These are phyloP conservation scores for Actinemys pallida DNA, from an alignment of 2,113 vertebrate genomes.

Conservation along the genomic window DNA sequence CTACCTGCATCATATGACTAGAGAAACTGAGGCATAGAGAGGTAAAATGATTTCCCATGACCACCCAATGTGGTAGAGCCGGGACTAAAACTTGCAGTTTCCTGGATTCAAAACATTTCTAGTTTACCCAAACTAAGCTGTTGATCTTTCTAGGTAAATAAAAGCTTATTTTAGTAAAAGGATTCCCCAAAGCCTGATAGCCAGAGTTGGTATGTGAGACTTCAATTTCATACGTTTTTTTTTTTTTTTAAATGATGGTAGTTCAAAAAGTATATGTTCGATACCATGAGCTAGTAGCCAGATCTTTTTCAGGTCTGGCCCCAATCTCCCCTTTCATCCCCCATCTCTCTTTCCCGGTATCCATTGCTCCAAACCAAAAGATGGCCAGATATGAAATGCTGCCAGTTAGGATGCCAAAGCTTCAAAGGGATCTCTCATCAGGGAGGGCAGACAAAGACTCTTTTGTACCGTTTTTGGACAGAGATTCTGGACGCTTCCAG, in stretches of 20 bases:
- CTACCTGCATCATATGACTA: background rate
- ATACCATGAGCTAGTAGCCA: background rate
- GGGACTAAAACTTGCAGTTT: background rate
- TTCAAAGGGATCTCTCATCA: conserved; percentile 76
- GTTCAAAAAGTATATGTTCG: background rate
- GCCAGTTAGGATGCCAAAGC: conserved; percentile 71
- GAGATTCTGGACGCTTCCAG: conserved; percentile 56
- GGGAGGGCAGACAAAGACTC: conserved; percentile 67
- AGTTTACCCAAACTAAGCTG: background rate
- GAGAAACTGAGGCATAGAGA: background rate
- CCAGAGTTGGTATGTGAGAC: background rate
- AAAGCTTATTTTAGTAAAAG: background rate
- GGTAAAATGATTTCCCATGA: background rate
- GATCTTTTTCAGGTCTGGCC: conserved; percentile 11
- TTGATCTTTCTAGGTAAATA: background rate
- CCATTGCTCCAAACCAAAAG: conserved; percentile 64
- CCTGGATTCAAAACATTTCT: background rate
- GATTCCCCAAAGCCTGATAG: background rate
- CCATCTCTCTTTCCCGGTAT: conserved; percentile 60
- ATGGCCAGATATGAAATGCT: conserved; percentile 76
- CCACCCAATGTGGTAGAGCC: background rate
- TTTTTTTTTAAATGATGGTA: background rate
- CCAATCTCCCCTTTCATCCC: conserved; percentile 46
- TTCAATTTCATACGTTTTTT: background rate
- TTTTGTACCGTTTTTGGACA: conserved; percentile 66